Evolutionary conservation across 2,888 invertebrate species (phyloP), one percentile per base, ranked within the genome.

Genomic region (Diarsia rubi): DNA sequence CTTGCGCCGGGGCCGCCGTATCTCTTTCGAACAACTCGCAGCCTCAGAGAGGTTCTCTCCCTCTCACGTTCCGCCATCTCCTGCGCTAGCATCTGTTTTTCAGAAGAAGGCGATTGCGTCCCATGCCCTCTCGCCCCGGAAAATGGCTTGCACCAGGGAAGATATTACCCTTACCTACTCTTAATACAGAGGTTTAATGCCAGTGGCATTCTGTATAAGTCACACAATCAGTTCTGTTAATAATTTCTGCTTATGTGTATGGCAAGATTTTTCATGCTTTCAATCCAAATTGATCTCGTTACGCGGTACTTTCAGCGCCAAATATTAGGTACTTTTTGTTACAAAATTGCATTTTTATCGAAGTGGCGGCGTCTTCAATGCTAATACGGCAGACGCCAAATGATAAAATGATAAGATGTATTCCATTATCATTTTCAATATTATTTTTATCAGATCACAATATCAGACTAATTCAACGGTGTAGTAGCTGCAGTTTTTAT

Each of bases 341-440:
- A 24, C 37, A 3, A 47, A 31, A 63, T 57, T 75, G 63, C 37
- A 62, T 63, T 75, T 71, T 52, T 54, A 74, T 75, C 44, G 37
- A 2, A 12, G 60, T 2, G 2, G 57, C 44, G 44, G 16, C 19
- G 37, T 63, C 52, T 63, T 9, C 45, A 45, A 52, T 21, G 8
- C 27, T 24, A 24, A 69, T 47, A 37, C 37, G 14, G 31, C 49
- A 49, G 49, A 49, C 49, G n/a, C n/a, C n/a, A 3, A 52, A n/a
- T 52, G n/a, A n/a, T n/a, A 52, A 52, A n/a, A 3, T 19, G n/a
- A 44, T 71, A 45, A 54, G 19, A 45, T 44, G 27, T n/a, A 5
- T 19, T 31, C 9, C 19, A 59, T 14, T 63, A 71, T 71, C 52
- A 31, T 16, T 16, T 37, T 42, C 59, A 71, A 57, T 70, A 52